These are phyloP conservation scores for Desoria tigrina DNA, from an alignment of 2,888 invertebrate species.

Conservation along the genomic window DNA sequence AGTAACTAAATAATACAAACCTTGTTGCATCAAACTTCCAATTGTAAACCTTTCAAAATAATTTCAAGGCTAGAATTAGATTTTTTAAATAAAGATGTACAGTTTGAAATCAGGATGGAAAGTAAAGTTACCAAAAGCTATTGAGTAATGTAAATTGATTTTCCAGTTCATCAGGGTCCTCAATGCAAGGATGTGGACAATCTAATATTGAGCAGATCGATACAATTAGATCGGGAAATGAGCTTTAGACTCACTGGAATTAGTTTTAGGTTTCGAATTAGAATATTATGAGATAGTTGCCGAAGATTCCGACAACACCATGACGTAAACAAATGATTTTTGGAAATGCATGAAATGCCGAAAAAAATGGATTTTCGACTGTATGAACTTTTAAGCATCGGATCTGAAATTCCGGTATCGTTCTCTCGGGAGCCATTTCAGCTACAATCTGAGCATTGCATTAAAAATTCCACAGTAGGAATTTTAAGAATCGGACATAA, in stretches of 20 bases:
- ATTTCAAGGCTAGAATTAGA: background rate
- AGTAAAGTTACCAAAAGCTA: constrained; percentile 92
- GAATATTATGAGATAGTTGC: background rate
- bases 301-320: background rate
- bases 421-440: too few species aligned
- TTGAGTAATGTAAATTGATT: constrained; percentile 88
- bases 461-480: too few species aligned
- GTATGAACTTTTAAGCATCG: too few species aligned
- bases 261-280: background rate
- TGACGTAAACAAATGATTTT: background rate
- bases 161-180: constrained; percentile 81
- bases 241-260: too few species aligned
- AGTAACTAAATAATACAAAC: too few species aligned
- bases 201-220: constrained; percentile 17
- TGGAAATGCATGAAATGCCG: background rate
- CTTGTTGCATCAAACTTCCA: constrained; percentile 67
- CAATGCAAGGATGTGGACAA: constrained; percentile 56
- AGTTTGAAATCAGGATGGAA: constrained; percentile 59
- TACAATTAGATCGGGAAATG: background rate
- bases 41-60: constrained; percentile 16
- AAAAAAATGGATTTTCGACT: too few species aligned
- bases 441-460: too few species aligned
- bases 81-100: background rate
- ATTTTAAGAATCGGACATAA: too few species aligned
- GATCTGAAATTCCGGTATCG: too few species aligned